Base-by-base conservation (phyloP, 2,888 invertebrate species). In the Brenthis ino region DNA sequence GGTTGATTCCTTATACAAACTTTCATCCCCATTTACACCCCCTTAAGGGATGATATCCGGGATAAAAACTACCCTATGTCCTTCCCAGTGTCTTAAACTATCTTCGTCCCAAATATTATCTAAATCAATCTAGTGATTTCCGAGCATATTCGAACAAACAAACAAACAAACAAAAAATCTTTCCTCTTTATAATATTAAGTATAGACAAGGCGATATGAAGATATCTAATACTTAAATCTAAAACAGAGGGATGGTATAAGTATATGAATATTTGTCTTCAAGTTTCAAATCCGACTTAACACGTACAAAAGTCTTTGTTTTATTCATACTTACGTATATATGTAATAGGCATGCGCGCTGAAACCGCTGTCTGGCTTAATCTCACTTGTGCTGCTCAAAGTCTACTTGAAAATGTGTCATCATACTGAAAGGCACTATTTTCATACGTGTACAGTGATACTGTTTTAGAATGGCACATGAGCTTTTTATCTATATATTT, bases 401-500 rank as follows among this genome's bases (percentile, higher is more conserved):
- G 83, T 73, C 80, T 78, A 76, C 88, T 89, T 85, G 76, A 87
- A 83, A 84, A 84, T 82, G 88, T 88, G 87, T 86, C 89, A 87
- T 88, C 85, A 80, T 72, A 79, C 84, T 85, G 85, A 84, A 85
- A 85, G 82, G 82, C 83, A 87, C 89, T 87, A 88, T 89, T 90
- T 88, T 88, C 84, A 83, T 86, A 85, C 80, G 77, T 73, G 55
- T 75, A 43, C 76, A 80, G 81, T 72, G 33, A 16, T 55, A 63
- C 57, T 66, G 53, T 4, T 1, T 4, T 56, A 64, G 65, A 70
- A 70, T 80, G 80, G 77, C 56, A 61, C 71, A 57, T 57, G 6
- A 16, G 4, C 11, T 37, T 43, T 56, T 3, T 54, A 12, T 12
- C 4, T 28, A 11, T 48, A 16, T 1, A 12, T 43, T 43, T 37